Conservation (phyloP, 2,113 vertebrate genomes). For the Urocitellus parryii region DNA sequence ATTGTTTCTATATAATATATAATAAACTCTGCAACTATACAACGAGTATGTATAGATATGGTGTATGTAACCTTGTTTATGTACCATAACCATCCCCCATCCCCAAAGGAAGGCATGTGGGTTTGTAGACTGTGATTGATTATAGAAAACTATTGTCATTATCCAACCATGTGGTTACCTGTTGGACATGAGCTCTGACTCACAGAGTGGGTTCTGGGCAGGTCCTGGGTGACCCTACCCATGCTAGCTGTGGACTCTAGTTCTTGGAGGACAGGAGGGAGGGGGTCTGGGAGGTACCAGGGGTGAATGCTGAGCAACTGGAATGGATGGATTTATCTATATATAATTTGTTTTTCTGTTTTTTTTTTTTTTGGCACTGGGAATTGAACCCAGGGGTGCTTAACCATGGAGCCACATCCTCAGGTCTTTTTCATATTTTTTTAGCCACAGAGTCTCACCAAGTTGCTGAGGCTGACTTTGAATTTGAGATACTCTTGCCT, state of each 20-base stretch:
- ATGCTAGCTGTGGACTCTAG: neutral
- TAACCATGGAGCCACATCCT: no score
- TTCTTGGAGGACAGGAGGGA: neutral
- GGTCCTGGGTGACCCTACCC: no score
- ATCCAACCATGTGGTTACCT: neutral
- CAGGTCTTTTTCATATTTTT: no score
- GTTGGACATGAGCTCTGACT: neutral
- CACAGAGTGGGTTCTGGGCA: neutral
- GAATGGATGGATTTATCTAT: neutral
- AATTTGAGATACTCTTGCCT: no score
- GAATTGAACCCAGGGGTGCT: no score
- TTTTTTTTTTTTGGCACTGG: neutral
- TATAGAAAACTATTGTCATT: neutral
- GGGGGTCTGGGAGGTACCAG: neutral
- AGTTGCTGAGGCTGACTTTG: no score
- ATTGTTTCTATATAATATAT: neutral
- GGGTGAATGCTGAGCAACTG: neutral
- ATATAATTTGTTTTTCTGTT: neutral
- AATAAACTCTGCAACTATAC: neutral
- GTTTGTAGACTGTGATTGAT: neutral
- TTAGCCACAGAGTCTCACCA: no score
- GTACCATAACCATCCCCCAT: neutral
- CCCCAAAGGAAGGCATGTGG: neutral
- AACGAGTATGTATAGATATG: neutral
- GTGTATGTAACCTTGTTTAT: neutral